Percentiles rank a stretch among this genome's conserved stretches.
Conservation (phyloP, 2,113 vertebrate species). For the Channa argus region DNA sequence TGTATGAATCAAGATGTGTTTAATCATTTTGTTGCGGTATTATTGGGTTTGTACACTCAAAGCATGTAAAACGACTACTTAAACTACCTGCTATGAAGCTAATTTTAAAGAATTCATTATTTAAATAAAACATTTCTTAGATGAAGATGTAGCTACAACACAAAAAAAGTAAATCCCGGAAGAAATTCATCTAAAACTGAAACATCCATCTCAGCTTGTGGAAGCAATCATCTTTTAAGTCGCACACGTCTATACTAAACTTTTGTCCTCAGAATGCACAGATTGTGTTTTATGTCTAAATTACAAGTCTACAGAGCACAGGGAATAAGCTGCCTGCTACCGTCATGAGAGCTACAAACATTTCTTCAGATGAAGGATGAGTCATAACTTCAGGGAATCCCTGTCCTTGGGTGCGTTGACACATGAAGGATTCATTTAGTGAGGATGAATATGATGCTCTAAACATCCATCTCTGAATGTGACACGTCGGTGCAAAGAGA, state of each 20-base stretch:
- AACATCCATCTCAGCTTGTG: background rate
- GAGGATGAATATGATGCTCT: conserved; percentile 69
- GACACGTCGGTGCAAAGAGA: conserved; percentile 67
- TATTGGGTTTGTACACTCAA: too few species aligned
- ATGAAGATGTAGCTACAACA: too few species aligned
- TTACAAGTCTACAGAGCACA: conserved; percentile 35
- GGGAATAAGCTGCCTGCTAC: conserved; percentile 23
- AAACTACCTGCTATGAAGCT: too few species aligned
- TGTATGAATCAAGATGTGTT: too few species aligned
- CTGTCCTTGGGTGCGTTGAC: conserved; percentile 68
- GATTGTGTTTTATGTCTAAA: conserved; percentile 48
- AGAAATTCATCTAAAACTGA: too few species aligned
- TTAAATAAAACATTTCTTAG: too few species aligned
- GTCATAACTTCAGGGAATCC: conserved; percentile 66
- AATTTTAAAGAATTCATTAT: too few species aligned
- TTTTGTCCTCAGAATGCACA: conserved; percentile 28
- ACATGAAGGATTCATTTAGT: conserved; percentile 74
- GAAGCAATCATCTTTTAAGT: conserved; percentile 46
- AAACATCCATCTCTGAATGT: conserved; percentile 73
- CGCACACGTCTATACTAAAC: conserved; percentile 16
- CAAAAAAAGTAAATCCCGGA: too few species aligned
- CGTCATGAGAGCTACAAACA: conserved; percentile 46
- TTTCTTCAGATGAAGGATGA: conserved; percentile 39
- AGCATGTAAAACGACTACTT: too few species aligned
- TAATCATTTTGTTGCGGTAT: too few species aligned